These are phyloP conservation scores for Acestrorhynchus altus DNA, from an alignment of 2,797 vertebrate genomes.

Conservation along the genomic window DNA sequence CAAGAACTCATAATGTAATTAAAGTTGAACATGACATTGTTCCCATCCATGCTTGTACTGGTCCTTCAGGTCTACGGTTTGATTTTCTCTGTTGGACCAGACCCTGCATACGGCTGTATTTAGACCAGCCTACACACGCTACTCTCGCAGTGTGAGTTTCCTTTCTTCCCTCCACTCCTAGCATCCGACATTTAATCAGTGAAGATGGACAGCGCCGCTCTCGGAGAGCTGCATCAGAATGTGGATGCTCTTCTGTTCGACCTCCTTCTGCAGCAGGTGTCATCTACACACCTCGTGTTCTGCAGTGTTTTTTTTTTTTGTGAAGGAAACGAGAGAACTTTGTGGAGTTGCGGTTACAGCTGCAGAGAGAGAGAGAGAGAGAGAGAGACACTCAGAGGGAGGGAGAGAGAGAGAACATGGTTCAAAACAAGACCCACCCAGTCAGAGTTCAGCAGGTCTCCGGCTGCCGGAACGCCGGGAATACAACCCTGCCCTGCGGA, in stretches of 20 bases:
- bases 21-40: too few species aligned
- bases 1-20: too few species aligned
- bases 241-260: background rate
- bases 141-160: too few species aligned
- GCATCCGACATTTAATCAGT: background rate
- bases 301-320: background rate
- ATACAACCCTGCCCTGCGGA: background rate
- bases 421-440: background rate
- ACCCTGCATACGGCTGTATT: too few species aligned
- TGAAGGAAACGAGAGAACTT: conserved; percentile 35
- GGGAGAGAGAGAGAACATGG: background rate
- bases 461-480: background rate
- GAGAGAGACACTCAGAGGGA: background rate
- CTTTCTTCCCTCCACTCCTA: background rate
- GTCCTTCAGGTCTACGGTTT: too few species aligned
- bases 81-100: too few species aligned
- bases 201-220: background rate
- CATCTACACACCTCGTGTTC: conserved; percentile 9
- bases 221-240: background rate
- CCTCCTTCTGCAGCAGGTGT: background rate
- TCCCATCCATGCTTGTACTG: too few species aligned
- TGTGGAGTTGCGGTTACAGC: conserved; percentile 38
- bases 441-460: background rate
- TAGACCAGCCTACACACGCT: too few species aligned
- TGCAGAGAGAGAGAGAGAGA: background rate